Evolutionary conservation across 2,797 vertebrate species (phyloP), one percentile per base, ranked within the genome.

Genomic region (Hydrophis major): DNA sequence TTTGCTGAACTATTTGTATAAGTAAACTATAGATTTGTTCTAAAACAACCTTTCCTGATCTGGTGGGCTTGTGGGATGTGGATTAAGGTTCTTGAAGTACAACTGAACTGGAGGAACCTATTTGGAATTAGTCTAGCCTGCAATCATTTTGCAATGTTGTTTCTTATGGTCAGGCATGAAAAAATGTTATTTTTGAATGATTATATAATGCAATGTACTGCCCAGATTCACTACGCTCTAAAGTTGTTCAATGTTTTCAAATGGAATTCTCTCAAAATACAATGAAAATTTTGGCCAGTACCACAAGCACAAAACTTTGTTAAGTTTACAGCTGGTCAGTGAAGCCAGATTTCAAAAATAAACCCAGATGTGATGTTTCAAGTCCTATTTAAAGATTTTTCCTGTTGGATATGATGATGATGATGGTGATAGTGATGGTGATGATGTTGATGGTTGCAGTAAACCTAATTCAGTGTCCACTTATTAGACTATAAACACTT

Each of bases 281-380:
- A 94, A 96, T 94, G 94, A 96, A 88, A 53, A 88, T 95, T 94
- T 96, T 96, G 95, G 94, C 92, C 94, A 94, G 47, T 93, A 87
- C 93, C 50, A 87, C 53, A 94, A 8, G 13, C 91, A n/a, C 94
- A 92, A 95, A 93, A 92, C 61, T 93, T 95, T 56, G 18, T 95
- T 92, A 90, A 10, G 66, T 96, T 95, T 95, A 93, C 88, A 92
- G 88, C 86, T 92, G 83, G 92, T 93, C 92, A 86, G 89, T 86
- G 91, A 93, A 92, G 92, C 27, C 32, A 61, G 42, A 55, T 60
- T 93, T 95, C 89, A 93, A 94, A 92, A 89, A 57, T 96, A 94
- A 94, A 93, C 95, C 89, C 93, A 93, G 94, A 92, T 88, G 42
- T 69, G 69, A 25, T 96, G 92, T 94, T 93, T 92, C 87, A 95